Evolutionary conservation across 2,888 invertebrate genomes (phyloP), one percentile per base, ranked within the genome.

Genomic region (Heliconius hortense): DNA sequence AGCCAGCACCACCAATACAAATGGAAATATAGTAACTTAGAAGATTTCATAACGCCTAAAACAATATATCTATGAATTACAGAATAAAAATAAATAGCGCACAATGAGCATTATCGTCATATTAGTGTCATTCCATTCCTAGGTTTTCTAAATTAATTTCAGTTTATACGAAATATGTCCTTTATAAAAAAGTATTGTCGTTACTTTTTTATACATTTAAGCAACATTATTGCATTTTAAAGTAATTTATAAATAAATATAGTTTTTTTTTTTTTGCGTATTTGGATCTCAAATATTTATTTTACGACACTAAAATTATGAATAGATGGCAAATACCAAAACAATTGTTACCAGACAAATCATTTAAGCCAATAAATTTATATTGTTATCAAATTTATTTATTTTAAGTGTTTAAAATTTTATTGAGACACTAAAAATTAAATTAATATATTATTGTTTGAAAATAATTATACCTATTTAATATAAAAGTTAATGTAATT

Each of bases 1-100:
- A 72, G 85, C 88, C 13, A 88, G 82, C 76, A 88, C 89, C 62
- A 88, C 90, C 15, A 56, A 56, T 56, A 77, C 83, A 10, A 86
- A 84, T 56, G 83, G 83, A 39, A 83, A 82, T 75, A 64, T 81
- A 43, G 70, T 77, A 77, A 77, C 35, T 21, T 70, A 62, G 39
- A 48, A 31, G 3, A 31, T 13, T n/a, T 21, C n/a, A 43, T 21
- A 56, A n/a, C 56, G 2, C n/a, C n/a, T 56, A 28, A 48, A 53
- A 28, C 31, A 53, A 56, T 31, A 60, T 26, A 60, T 26, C 15
- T 26, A 56, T 31, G 28, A 26, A 56, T n/a, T 28, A 21, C 26
- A 26, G 13, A n/a, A 31, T n/a, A 15, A 21, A 28, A 68, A 48
- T 66, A 5, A 66, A 24, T 43, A 64, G 5, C 2, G 39, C 39